Conservation (phyloP, 1,140 invertebrate species). For the Psix sp. region DNA sequence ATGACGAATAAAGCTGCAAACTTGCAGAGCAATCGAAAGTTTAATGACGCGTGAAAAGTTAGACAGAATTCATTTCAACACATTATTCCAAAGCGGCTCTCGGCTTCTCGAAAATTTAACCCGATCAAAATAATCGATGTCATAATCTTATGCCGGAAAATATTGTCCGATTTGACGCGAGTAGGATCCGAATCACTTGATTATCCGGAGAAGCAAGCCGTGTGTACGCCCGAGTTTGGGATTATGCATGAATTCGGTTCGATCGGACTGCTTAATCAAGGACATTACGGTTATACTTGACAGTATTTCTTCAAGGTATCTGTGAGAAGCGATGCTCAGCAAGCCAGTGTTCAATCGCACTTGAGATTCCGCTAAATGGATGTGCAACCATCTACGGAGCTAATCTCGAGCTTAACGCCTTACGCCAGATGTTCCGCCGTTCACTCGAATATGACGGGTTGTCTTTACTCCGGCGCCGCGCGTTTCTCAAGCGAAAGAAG, state of each 20-base stretch:
- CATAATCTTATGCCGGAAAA: conserved; percentile 29
- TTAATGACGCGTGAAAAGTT: conserved; percentile 21
- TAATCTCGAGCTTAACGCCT: conserved; percentile 56
- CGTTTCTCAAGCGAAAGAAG: conserved; percentile 3
- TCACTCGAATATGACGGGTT: conserved; percentile 35
- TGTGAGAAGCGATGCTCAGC: conserved; percentile 21
- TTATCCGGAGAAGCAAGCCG: conserved; percentile 1
- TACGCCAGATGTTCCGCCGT: conserved; percentile 35
- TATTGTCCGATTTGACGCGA: conserved; percentile 3
- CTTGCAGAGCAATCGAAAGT: conserved; percentile 20
- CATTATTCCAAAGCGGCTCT: conserved; percentile 4
- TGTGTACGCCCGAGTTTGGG: conserved; percentile 6
- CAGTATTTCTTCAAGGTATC: conserved; percentile 27
- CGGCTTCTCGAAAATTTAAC: conserved; percentile 12
- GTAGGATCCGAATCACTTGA: conserved; percentile 1
- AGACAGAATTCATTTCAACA: conserved; percentile 12
- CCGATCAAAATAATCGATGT: conserved; percentile 12
- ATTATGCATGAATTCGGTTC: conserved; percentile 36
- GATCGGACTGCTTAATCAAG: conserved; percentile 36
- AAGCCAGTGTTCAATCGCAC: conserved; percentile 29
- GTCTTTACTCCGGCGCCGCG: conserved; percentile 27
- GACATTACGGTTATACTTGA: conserved; percentile 36
- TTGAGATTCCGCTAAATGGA: conserved; percentile 28
- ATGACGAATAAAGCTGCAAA: too few species aligned
- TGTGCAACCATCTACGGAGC: conserved; percentile 10